A percentile compares a stretch with the other conserved stretches of the same genome.
These are phyloP conservation scores for Smittia aterrima DNA, from an alignment of 2,888 invertebrate genomes.

Conservation along the genomic window DNA sequence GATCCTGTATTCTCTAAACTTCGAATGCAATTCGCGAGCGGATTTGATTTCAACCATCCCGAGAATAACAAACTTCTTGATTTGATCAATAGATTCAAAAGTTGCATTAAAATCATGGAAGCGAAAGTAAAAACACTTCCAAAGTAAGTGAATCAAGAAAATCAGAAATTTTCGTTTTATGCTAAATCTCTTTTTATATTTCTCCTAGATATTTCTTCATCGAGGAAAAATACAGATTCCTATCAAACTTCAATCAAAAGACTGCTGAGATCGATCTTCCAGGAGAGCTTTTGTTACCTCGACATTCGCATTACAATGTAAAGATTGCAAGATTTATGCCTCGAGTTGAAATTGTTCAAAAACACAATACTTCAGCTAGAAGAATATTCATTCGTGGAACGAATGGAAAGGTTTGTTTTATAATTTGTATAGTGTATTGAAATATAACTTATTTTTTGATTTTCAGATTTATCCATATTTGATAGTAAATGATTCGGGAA, in stretches of 20 bases:
- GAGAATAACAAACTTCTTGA: slow-evolving; percentile 89
- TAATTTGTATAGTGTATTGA: background rate
- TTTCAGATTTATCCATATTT: slow-evolving; percentile 82
- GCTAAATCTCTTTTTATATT: background rate
- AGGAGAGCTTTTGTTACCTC: slow-evolving; percentile 90
- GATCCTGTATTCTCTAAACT: slow-evolving; percentile 96
- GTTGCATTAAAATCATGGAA: slow-evolving; percentile 96
- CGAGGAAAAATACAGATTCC: slow-evolving; percentile 92
- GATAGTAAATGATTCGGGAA: slow-evolving; percentile 91
- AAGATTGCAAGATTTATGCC: slow-evolving; percentile 96
- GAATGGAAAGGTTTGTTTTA: slow-evolving; percentile 69
- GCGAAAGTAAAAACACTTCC: slow-evolving; percentile 88
- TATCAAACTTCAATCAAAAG: slow-evolving; percentile 92
- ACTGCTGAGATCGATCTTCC: slow-evolving; percentile 96
- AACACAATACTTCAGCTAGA: slow-evolving; percentile 89
- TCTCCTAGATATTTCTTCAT: slow-evolving; percentile 79
- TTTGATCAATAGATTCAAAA: slow-evolving; percentile 88
- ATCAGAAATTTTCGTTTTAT: background rate
- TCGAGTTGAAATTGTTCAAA: slow-evolving; percentile 91
- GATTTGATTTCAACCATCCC: slow-evolving; percentile 91
- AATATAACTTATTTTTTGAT: no score
- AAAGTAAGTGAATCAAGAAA: slow-evolving; percentile 62
- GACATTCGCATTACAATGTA: slow-evolving; percentile 94
- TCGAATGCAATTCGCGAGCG: slow-evolving; percentile 91
- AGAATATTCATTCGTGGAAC: slow-evolving; percentile 91